phyloP scores from a whole-genome alignment of 2,797 vertebrate genomes.

The Pagetopsis macropterus region DNA sequence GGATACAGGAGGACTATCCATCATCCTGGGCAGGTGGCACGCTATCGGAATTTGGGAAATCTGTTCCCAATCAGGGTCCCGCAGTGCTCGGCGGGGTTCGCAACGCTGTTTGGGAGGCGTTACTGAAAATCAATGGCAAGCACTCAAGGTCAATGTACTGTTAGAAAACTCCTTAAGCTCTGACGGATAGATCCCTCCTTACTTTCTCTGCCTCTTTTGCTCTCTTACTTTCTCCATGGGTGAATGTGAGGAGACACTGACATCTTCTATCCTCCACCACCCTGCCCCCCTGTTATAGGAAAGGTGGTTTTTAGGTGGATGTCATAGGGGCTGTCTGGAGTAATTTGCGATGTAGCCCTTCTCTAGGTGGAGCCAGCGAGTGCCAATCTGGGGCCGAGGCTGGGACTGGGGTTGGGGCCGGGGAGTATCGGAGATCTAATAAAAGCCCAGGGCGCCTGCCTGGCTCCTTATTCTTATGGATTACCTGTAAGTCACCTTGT shows the following conservation, averaged over 20 bases:
- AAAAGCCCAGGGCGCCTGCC: slow-evolving; percentile 82
- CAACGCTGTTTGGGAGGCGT: slow-evolving; percentile 92
- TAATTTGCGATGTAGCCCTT: slow-evolving; percentile 76
- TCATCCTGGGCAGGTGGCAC: slow-evolving; percentile 95
- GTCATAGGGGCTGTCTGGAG: slow-evolving; percentile 81
- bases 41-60: slow-evolving; percentile 99
- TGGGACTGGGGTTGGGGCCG: slow-evolving; percentile 73
- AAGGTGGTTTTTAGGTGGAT: slow-evolving; percentile 77
- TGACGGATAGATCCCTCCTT: slow-evolving; percentile 91
- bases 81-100: slow-evolving; percentile 87
- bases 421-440: slow-evolving; percentile 86
- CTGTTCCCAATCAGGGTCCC: slow-evolving; percentile 98
- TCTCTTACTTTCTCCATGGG: slow-evolving; percentile 80
- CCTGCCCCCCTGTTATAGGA: slow-evolving; percentile 82
- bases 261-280: slow-evolving; percentile 82
- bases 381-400: slow-evolving; percentile 75
- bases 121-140: slow-evolving; percentile 98
- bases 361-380: slow-evolving; percentile 74
- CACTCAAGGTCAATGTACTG: slow-evolving; percentile 99
- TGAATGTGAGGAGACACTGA: slow-evolving; percentile 90
- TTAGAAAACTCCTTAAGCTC: slow-evolving; percentile 97
- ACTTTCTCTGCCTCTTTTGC: slow-evolving; percentile 51
- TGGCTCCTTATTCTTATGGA: slow-evolving; percentile 87
- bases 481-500: slow-evolving; percentile 88
- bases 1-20: slow-evolving; percentile 92